Base-by-base conservation (phyloP, 2,797 vertebrate species). In the Tauraco hartlaubi region DNA sequence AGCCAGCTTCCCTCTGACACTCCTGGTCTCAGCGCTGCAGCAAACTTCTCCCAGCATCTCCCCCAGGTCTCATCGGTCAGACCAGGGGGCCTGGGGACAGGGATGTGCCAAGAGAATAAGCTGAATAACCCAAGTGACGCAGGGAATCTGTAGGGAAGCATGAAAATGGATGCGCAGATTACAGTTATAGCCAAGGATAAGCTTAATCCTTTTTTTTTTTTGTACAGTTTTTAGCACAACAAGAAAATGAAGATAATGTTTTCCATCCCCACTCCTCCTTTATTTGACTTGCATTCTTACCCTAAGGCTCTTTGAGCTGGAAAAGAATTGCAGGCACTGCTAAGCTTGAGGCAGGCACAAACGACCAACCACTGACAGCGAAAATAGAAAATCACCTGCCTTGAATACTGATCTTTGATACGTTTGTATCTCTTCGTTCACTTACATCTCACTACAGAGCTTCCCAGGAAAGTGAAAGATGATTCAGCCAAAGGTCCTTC, bases 291-390 rank as follows among this genome's bases (percentile, higher is more conserved):
- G 37, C 43, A 56, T 54, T 80, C 89, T 79, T 15, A 87, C 33
- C 31, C 73, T n/a, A 39, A 80, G 20, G 20, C 44, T 82, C 83
- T 89, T 69, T 73, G 77, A 91, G 52, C 43, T 6, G 14, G 39
- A 59, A 89, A 82, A 75, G 72, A 82, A 83, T 28, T 46, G 52
- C 77, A 85, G 77, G 74, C 63, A 37, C 25, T 33, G 77, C 79
- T 94, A 64, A 93, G 66, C 43, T 82, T 44, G 39, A 75, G 55
- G 29, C 84, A 91, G 92, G 91, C 64, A 82, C 44, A 89, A 95
- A 41, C 61, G 12, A 62, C 59, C 44, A 39, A 63, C 33, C 41
- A 35, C 82, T 35, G 15, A 25, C 46, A 31, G 23, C 61, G 56
- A 69, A 76, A 82, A 66, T 0, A 90, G 85, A 91, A 77, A 64